Base-by-base conservation (phyloP, 2,888 invertebrate species). In the Brenthis daphne region DNA sequence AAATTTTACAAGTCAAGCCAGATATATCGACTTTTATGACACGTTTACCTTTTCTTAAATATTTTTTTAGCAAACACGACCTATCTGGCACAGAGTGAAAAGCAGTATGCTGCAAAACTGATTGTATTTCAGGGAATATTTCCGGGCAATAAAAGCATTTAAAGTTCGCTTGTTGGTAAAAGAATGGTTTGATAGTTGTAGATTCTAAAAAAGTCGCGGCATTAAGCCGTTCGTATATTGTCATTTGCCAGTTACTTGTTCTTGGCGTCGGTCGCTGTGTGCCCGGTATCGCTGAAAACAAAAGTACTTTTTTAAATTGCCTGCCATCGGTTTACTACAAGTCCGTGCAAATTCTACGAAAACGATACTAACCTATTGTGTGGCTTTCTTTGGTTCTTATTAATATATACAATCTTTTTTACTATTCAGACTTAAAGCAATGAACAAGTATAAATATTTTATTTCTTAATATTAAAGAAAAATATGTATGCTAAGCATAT, bases 221-320 rank as follows among this genome's bases (percentile, higher is more conserved):
- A 74, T 92, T 92, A 74, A 89, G 85, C 60, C 92, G 78, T 76
- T 92, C 92, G 43, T 88, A 86, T 77, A 87, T 82, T 1, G 92
- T 92, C 92, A 91, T 89, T 86, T 91, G 90, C 92, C 92, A 92
- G 56, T 90, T 78, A 77, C 90, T 91, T 51, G 90, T 88, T 68
- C 85, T 79, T 54, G 88, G 83, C 2, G 86, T 84, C n/a, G 80
- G 77, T 66, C 78, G 83, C 66, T 80, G 82, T 72, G 73, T 78
- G 70, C 73, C 76, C 67, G 80, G 75, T 70, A 77, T 56, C 72
- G 80, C 86, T 86, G 86, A 77, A 78, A 76, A 78, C 74, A 77
- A 77, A 78, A 77, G 71, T 72, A 64, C 71, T 73, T 51, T 64
- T 70, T 76, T 73, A 75, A 73, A 72, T 71, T 67, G 68, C 67